Conservation (phyloP, 2,888 invertebrate species). For the Drosophila leonis region DNA sequence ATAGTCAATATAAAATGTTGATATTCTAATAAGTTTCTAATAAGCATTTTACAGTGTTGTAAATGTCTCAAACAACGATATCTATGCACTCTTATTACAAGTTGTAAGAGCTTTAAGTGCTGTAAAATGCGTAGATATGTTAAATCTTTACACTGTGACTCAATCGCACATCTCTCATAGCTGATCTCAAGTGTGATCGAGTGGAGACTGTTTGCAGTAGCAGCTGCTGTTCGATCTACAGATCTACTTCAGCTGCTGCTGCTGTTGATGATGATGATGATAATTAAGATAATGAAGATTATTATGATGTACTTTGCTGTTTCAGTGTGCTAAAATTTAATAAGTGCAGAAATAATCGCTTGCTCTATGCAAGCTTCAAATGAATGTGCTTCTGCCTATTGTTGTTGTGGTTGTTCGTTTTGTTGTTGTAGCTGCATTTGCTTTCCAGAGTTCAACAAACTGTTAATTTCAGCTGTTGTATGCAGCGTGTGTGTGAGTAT, state of each 20-base stretch:
- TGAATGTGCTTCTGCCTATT: slow-evolving; percentile 59
- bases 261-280: slow-evolving; percentile 33
- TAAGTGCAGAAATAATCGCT: slow-evolving; percentile 74
- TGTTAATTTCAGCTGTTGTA: slow-evolving; percentile 37
- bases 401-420: slow-evolving; percentile 41
- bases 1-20: neutral
- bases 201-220: slow-evolving; percentile 27
- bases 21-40: neutral
- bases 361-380: slow-evolving; percentile 70
- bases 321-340: slow-evolving; percentile 71
- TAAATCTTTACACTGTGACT: slow-evolving; percentile 6
- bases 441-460: slow-evolving; percentile 47
- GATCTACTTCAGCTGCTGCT: slow-evolving; percentile 19
- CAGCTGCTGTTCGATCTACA: slow-evolving; percentile 36
- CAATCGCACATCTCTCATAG: slow-evolving; percentile 31
- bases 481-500: slow-evolving; percentile 52
- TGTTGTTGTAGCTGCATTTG: slow-evolving; percentile 38
- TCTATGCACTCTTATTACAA: too few species aligned
- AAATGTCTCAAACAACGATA: neutral
- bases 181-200: slow-evolving; percentile 45
- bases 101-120: neutral
- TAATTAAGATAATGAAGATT: slow-evolving; percentile 46
- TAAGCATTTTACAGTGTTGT: neutral
- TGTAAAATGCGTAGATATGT: neutral
- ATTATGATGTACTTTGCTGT: slow-evolving; percentile 51